Evolutionary conservation across 2,113 vertebrate species (phyloP), one percentile per base, ranked within the genome.

Genomic region (Chaetura pelagica): DNA sequence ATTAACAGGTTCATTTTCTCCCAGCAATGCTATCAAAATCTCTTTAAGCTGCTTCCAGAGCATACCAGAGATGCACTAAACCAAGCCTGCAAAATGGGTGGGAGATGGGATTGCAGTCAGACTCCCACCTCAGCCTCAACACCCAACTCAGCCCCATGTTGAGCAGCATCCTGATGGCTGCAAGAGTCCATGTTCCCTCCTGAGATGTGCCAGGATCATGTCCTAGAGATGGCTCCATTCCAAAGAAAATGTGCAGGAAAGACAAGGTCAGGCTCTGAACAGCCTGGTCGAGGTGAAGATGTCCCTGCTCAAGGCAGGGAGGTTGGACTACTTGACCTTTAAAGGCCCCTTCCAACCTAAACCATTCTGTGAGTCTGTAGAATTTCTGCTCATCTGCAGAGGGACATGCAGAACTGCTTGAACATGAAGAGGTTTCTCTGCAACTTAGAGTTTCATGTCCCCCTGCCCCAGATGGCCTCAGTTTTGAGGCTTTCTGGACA

Each of bases 1-100:
- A 95, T 97, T 97, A 96, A 77, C 91, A 74, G 92, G 76, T 90
- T 93, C 96, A 96, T 97, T 97, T 96, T 97, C 96, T 93, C 83
- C 86, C 93, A 67, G 96, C 86, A 81, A 95, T 93, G 90, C 92
- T 84, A 96, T 95, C 95, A 95, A 90, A 96, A 95, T 64, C 86
- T 94, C 95, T 95, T 95, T 94, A 86, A 84, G 92, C 95, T 27
- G 90, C 89, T 94, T 78, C 59, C 92, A 80, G 92, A 73, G 11
- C 69, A 1, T 44, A 18, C 78, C 67, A 46, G 58, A 48, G 87
- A 87, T 23, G 71, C 84, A 62, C 82, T 83, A 90, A 90, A 74
- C 77, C 71, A 40, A 93, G 85, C 67, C 96, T 80, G 95, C 63
- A 81, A 21, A 77, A 81, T n/a, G 86, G 86, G 48, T 80, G 95